A percentile compares a stretch with the other conserved stretches of the same genome.
Evolutionary conservation across 2,113 vertebrate species (phyloP).

Genomic region (Austrofundulus limnaeus): DNA sequence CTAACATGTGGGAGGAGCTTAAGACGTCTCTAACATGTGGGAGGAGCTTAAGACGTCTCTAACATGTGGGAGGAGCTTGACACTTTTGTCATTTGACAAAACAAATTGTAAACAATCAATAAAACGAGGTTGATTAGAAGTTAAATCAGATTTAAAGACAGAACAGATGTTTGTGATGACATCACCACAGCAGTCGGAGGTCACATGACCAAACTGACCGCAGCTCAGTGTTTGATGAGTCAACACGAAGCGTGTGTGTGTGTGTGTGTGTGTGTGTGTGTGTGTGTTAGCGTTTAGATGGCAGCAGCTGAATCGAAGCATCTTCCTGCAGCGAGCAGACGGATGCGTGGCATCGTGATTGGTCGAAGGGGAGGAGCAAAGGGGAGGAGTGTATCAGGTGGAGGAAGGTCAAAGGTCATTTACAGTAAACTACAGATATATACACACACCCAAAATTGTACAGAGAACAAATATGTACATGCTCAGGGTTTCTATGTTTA

Average conservation of each 20-base stretch:
- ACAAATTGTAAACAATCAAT: too few relatives aligned
- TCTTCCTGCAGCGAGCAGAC: constrained; percentile 26
- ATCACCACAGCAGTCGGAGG: not conserved
- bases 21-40: too few relatives aligned
- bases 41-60: too few relatives aligned
- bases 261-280: constrained; percentile 1
- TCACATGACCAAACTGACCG: not conserved
- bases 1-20: too few relatives aligned
- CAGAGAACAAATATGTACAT: constrained; percentile 78
- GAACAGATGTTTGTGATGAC: too few relatives aligned
- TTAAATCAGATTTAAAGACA: too few relatives aligned
- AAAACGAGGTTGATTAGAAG: too few relatives aligned
- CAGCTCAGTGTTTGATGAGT: not conserved
- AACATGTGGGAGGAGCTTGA: too few relatives aligned
- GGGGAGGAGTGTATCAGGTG: not conserved
- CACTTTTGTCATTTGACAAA: too few relatives aligned
- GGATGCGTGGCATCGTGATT: constrained; percentile 15
- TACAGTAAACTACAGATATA: constrained; percentile 78
- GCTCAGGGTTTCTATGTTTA: constrained; percentile 57
- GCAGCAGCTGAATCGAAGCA: not conserved
- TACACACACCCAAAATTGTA: constrained; percentile 74
- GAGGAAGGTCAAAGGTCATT: constrained; percentile 57
- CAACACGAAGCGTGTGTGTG: not conserved
- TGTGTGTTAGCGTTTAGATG: not conserved
- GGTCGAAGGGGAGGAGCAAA: constrained; percentile 7